phyloP scores from a whole-genome alignment of 2,797 vertebrate genomes.

The Cynodonichthys magdalenae region DNA sequence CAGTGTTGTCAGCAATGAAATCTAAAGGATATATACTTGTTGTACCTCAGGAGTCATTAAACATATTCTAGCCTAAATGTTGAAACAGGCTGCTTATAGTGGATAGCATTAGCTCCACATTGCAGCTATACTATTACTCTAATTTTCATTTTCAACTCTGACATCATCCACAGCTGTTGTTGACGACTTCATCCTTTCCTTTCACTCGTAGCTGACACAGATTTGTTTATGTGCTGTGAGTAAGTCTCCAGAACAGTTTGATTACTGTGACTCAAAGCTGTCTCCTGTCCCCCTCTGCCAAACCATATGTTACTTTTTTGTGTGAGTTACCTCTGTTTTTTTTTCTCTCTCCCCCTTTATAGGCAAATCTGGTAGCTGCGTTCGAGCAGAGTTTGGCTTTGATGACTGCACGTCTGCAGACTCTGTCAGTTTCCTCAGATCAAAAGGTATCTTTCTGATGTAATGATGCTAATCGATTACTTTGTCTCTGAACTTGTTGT shows the following conservation, averaged over 20 bases:
- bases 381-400: constrained; percentile 97
- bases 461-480: constrained; percentile 1
- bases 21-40: neutral
- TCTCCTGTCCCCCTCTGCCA: constrained; percentile 6
- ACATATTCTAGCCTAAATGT: constrained; percentile 10
- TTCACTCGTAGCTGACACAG: constrained; percentile 40
- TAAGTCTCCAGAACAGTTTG: constrained; percentile 31
- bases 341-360: constrained; percentile 23
- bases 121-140: constrained; percentile 15
- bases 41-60: neutral
- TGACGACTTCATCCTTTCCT: constrained; percentile 21
- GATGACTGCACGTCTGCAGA: constrained; percentile 96
- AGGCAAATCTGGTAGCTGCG: constrained; percentile 96
- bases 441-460: constrained; percentile 85
- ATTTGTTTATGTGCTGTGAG: constrained; percentile 52
- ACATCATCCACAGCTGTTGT: constrained; percentile 52
- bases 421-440: constrained; percentile 90
- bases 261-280: constrained; percentile 54
- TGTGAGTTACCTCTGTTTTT: constrained; percentile 24
- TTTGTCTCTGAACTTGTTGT: neutral
- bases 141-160: constrained; percentile 49
- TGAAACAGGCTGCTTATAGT: constrained; percentile 29
- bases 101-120: constrained; percentile 8
- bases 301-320: constrained; percentile 3
- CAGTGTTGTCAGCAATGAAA: neutral